A percentile compares a stretch with the other conserved stretches of the same genome.
Conservation (phyloP, 1,140 invertebrate genomes). For the Hylaeus anthracinus region DNA sequence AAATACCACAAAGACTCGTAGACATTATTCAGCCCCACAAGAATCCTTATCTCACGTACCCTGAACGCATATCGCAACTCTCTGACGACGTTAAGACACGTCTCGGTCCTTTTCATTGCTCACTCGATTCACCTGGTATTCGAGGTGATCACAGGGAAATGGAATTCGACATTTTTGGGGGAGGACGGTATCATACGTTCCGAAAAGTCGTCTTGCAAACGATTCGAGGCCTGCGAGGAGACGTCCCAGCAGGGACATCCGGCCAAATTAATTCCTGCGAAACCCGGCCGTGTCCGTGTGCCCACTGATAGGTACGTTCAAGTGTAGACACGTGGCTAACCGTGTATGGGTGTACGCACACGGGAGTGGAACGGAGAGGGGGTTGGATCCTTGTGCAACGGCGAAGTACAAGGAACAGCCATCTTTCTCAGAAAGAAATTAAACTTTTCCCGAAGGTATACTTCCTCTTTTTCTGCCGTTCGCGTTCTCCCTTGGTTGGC, state of each 20-base stretch:
- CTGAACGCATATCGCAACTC: no score
- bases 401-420: conserved; percentile 67
- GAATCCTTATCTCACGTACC: no score
- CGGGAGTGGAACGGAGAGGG: conserved; percentile 17
- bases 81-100: no score
- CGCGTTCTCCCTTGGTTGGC: conserved; percentile 10
- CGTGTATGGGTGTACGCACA: conserved; percentile 26
- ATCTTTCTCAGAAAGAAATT: conserved; percentile 78
- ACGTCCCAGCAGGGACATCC: conserved; percentile 52
- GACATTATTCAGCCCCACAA: no score
- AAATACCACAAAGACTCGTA: no score
- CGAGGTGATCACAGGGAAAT: no score
- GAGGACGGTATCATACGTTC: conserved; percentile 1
- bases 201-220: conserved; percentile 60
- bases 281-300: conserved; percentile 22
- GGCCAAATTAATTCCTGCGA: conserved; percentile 66
- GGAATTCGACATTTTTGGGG: neutral
- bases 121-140: no score
- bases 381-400: conserved; percentile 43
- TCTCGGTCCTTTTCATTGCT: no score
- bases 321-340: neutral
- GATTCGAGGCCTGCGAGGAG: conserved; percentile 31
- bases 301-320: neutral
- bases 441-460: conserved; percentile 76
- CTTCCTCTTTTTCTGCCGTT: conserved; percentile 42